Evolutionary conservation across 2,888 invertebrate species (phyloP).

Genomic region (Pristionchus exspectatus): DNA sequence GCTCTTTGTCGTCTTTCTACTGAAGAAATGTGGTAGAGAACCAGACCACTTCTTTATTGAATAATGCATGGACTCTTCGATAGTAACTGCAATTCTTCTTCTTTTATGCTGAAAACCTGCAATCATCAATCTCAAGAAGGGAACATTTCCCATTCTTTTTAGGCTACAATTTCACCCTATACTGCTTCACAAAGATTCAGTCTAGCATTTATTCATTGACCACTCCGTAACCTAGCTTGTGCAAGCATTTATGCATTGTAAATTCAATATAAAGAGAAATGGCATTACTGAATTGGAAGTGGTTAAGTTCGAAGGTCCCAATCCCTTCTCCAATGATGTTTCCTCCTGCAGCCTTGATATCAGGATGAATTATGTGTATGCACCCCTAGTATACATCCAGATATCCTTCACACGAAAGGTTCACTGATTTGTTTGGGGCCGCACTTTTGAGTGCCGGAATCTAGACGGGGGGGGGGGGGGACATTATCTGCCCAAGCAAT

Average conservation of each 20-base stretch:
- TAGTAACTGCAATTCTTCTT: background rate
- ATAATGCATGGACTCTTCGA: background rate
- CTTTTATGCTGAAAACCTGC: background rate
- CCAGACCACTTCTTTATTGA: background rate
- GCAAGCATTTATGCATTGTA: too few relatives aligned
- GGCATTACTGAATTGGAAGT: too few relatives aligned
- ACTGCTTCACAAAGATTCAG: too few relatives aligned
- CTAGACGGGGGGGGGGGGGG: background rate
- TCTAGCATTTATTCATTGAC: too few relatives aligned
- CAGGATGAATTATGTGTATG: too few relatives aligned
- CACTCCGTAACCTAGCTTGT: too few relatives aligned
- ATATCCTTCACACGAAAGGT: background rate
- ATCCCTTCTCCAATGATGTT: background rate
- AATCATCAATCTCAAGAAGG: background rate
- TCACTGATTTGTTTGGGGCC: background rate
- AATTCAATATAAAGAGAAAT: too few relatives aligned
- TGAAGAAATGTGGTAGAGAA: background rate
- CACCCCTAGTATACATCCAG: background rate
- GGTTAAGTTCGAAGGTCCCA: too few relatives aligned
- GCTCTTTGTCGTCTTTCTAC: background rate
- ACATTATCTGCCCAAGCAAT: conserved; percentile 22
- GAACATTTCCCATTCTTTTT: background rate
- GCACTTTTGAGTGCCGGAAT: conserved; percentile 43
- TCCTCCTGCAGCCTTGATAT: too few relatives aligned
- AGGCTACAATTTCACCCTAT: too few relatives aligned